Percentiles rank a stretch among this genome's conserved stretches.
Conservation (phyloP, 2,113 vertebrate genomes). For the Odontesthes bonariensis region DNA sequence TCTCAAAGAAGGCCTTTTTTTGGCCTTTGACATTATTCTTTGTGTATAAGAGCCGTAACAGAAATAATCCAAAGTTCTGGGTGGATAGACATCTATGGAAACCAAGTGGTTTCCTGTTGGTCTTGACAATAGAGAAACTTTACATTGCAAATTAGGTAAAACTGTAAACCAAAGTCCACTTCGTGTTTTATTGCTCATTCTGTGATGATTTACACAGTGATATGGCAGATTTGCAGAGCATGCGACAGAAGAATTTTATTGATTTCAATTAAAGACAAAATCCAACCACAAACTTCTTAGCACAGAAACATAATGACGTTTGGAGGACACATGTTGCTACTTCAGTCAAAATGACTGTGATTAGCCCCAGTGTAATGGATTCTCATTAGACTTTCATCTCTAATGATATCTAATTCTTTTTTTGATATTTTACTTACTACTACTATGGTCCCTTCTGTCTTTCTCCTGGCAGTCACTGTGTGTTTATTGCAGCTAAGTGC, state of each 20-base stretch:
- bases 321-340: neutral
- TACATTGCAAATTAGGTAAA: neutral
- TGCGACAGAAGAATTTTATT: too few species aligned
- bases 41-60: too few species aligned
- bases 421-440: neutral
- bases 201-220: neutral
- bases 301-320: too few species aligned
- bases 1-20: too few species aligned
- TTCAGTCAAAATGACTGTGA: conserved; percentile 1
- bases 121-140: neutral
- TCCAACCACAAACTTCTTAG: conserved; percentile 2
- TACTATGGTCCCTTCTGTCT: neutral
- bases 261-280: too few species aligned
- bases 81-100: neutral
- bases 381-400: neutral
- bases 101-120: neutral
- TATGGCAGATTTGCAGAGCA: too few species aligned
- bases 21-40: too few species aligned
- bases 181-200: conserved; percentile 1
- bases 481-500: neutral
- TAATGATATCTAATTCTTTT: neutral
- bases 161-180: conserved; percentile 4
- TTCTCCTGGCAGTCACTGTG: neutral
- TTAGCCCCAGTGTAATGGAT: neutral
- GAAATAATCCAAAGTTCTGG: neutral